phyloP scores from a whole-genome alignment of 92 coral and sea anemone genomes.

The Epizoanthus stellaris region DNA sequence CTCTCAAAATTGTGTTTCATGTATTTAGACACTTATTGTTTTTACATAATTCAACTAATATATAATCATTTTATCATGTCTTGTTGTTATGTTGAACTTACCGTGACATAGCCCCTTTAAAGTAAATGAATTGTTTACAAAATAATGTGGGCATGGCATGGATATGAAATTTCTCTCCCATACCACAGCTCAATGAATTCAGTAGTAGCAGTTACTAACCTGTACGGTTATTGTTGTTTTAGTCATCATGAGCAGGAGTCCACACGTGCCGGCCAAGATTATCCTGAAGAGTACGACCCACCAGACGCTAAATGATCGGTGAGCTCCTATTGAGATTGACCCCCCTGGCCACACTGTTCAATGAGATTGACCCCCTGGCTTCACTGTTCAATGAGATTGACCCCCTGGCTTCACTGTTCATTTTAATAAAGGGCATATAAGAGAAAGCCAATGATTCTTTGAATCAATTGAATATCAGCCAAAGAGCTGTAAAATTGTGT shows the following conservation, averaged over 20 bases:
- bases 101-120: no score
- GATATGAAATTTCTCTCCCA: no score
- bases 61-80: no score
- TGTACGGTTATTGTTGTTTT: slow-evolving; percentile 30
- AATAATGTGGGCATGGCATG: no score
- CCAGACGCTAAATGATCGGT: slow-evolving; percentile 99
- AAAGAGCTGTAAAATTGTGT: slow-evolving; percentile 36
- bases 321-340: slow-evolving; percentile 65
- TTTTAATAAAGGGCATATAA: slow-evolving; percentile 38
- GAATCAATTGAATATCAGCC: slow-evolving; percentile 32
- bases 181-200: no score
- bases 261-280: slow-evolving; percentile 86
- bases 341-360: slow-evolving; percentile 2
- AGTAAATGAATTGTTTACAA: no score
- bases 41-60: no score
- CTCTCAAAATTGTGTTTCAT: no score
- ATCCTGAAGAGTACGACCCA: slow-evolving; percentile 94
- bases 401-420: slow-evolving; percentile 4
- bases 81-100: no score
- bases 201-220: not conserved
- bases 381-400: slow-evolving; percentile 31
- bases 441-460: slow-evolving; percentile 36
- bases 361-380: no score
- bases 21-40: no score
- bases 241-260: slow-evolving; percentile 56